Base-by-base conservation (phyloP, 2,888 invertebrate genomes). In the Flexamia atlantica region DNA sequence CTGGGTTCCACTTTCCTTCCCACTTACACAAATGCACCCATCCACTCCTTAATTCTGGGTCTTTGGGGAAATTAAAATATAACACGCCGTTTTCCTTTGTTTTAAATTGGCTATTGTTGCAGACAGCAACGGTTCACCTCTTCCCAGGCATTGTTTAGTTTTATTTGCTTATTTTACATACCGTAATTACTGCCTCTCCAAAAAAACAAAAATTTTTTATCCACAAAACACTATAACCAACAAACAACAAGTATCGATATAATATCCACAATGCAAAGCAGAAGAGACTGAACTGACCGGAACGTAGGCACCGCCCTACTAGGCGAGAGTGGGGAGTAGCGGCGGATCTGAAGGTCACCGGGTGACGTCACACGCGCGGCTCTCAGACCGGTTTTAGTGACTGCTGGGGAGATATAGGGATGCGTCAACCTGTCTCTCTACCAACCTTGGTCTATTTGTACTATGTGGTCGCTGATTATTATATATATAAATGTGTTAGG, bases 381-480 rank as follows among this genome's bases (percentile, higher is more conserved):
- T 4, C 53, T 12, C 53, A 53, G 53, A 4, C 17, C 53, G 10
- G 7, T 53, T n/a, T n/a, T n/a, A n/a, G n/a, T n/a, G n/a, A n/a
- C n/a, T n/a, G n/a, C n/a, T n/a, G 4, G 17, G n/a, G 53, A 7
- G 53, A 53, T 7, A 53, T 53, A n/a, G 53, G 14, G 53, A 53
- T 53, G 53, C 53, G 53, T 53, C 53, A 53, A 53, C 53, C 53
- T 53, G 53, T 53, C 53, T 17, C 53, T 53, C 10, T 53, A 53
- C 53, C 53, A 53, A 53, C 10, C 53, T 53, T 53, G 53, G 53
- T n/a, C n/a, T n/a, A n/a, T n/a, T n/a, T n/a, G n/a, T n/a, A n/a
- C n/a, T n/a, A n/a, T n/a, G n/a, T n/a, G n/a, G n/a, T n/a, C n/a
- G n/a, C n/a, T n/a, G n/a, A n/a, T n/a, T n/a, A n/a, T n/a, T n/a